Evolutionary conservation across 2,888 invertebrate genomes (phyloP).

Genomic region (Thereva unica): DNA sequence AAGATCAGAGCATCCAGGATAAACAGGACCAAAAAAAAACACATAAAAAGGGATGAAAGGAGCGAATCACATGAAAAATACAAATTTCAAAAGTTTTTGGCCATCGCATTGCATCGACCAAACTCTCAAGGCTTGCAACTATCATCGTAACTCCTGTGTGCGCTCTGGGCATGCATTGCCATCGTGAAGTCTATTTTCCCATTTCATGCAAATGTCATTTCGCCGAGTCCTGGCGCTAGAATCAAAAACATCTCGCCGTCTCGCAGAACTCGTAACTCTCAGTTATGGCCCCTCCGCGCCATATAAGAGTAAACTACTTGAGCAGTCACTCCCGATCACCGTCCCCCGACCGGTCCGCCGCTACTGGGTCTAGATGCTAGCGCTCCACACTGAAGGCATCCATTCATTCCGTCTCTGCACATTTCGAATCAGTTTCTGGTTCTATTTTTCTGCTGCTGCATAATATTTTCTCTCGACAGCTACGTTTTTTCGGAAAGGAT

Average conservation of each 20-base stretch:
- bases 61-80: conserved; percentile 17
- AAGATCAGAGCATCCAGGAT: no score
- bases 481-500: conserved; percentile 20
- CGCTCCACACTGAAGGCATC: not conserved
- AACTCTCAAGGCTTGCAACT: conserved; percentile 32
- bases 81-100: conserved; percentile 38
- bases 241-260: conserved; percentile 40
- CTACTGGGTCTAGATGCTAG: not conserved
- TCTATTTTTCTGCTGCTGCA: conserved; percentile 38
- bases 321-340: not conserved
- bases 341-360: not conserved
- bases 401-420: conserved; percentile 26
- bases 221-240: conserved; percentile 27
- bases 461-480: conserved; percentile 36
- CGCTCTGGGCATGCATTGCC: conserved; percentile 35
- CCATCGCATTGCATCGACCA: conserved; percentile 37
- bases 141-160: conserved; percentile 41
- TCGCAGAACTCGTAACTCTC: conserved; percentile 40
- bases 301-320: conserved; percentile 28
- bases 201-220: conserved; percentile 43
- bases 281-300: conserved; percentile 34
- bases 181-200: conserved; percentile 38
- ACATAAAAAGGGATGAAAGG: conserved; percentile 3
- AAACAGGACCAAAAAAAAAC: not conserved
- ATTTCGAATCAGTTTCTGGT: conserved; percentile 33